Evolutionary conservation across 2,113 vertebrate genomes (phyloP).

Genomic region (Eolophus roseicapilla): DNA sequence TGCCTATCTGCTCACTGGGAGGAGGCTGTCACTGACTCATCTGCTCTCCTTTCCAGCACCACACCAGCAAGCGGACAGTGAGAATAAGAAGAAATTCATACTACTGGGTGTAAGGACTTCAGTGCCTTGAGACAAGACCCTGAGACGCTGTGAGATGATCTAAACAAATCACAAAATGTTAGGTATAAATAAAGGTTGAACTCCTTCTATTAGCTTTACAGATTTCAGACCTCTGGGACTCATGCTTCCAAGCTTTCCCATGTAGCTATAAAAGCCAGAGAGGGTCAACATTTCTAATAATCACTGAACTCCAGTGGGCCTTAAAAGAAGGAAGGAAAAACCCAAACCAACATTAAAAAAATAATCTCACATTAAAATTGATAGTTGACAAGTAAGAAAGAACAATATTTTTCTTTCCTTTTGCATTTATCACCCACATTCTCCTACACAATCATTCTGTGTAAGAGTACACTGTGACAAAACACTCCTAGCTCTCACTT

Average conservation of each 20-base stretch:
- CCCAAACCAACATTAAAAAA: not conserved
- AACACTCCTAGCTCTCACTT: not conserved
- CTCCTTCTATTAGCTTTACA: not conserved
- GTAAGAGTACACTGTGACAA: not conserved
- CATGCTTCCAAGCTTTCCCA: not conserved
- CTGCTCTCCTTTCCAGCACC: not conserved
- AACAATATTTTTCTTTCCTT: not conserved
- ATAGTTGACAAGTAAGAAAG: not conserved
- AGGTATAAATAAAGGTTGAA: not conserved
- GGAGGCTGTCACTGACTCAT: not conserved
- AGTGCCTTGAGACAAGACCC: not conserved
- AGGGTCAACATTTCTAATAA: not conserved
- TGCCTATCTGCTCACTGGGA: accelerated
- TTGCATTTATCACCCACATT: not conserved
- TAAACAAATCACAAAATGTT: not conserved
- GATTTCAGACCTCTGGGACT: not conserved
- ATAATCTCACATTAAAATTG: not conserved
- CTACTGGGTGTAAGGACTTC: not conserved
- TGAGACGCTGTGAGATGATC: not conserved
- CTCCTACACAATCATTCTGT: not conserved
- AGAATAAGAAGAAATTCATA: not conserved
- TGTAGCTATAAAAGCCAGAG: not conserved
- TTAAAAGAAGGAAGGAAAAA: not conserved
- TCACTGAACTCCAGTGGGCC: not conserved
- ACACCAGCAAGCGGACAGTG: not conserved